phyloP scores from a whole-genome alignment of 2,888 invertebrate species.

The Xanthia togata region DNA sequence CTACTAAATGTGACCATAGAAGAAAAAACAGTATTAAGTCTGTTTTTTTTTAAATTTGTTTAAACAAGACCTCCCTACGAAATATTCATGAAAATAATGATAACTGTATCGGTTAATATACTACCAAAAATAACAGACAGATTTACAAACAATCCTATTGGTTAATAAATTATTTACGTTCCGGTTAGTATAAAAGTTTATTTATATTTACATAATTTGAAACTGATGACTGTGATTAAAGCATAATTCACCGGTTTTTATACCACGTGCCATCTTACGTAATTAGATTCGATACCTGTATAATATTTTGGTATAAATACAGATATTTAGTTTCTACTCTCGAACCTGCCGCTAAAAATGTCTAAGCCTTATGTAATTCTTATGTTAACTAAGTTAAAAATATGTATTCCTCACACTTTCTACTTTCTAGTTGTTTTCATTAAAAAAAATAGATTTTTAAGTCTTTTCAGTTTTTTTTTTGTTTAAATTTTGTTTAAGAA shows the following conservation, averaged over 20 bases:
- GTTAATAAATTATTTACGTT: slow-evolving; percentile 8
- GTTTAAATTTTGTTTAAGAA: not conserved
- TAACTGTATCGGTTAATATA: not conserved
- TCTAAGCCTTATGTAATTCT: slow-evolving; percentile 24
- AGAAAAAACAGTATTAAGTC: not conserved
- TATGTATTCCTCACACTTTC: slow-evolving; percentile 37
- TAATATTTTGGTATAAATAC: slow-evolving; percentile 10
- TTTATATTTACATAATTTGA: slow-evolving; percentile 31
- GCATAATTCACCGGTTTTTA: slow-evolving; percentile 21
- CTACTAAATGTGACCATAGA: not conserved
- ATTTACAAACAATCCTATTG: not conserved
- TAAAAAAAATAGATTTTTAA: not conserved
- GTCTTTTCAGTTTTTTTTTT: not conserved
- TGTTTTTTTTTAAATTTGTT: not conserved
- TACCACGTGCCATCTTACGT: slow-evolving; percentile 28
- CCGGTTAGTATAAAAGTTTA: not conserved
- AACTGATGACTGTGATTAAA: slow-evolving; percentile 39
- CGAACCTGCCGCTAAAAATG: slow-evolving; percentile 1
- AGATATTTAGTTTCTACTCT: slow-evolving; percentile 6
- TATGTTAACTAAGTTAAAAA: slow-evolving; percentile 17
- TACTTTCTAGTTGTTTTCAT: slow-evolving; percentile 29
- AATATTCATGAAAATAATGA: not conserved
- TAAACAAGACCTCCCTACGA: not conserved
- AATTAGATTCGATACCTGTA: slow-evolving; percentile 21
- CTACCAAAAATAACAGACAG: not conserved